phyloP scores from a whole-genome alignment of 64 coral and sea anemone genomes.

The Hydrozoanthus tunicans region DNA sequence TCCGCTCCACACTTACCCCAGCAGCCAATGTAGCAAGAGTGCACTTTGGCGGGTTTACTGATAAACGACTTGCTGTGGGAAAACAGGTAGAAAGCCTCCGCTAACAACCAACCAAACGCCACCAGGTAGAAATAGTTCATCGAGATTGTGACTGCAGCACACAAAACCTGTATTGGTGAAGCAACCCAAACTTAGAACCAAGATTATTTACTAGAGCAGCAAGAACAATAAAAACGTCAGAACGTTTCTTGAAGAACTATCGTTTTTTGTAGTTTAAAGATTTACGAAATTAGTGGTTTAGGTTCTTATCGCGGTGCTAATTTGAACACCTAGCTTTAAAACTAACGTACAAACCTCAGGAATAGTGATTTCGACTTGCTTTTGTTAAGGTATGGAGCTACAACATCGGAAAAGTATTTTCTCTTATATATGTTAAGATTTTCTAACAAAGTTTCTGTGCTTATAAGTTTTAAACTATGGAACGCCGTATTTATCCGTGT shows the following conservation, averaged over 20 bases:
- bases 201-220: neutral
- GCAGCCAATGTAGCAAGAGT: slow-evolving; percentile 30
- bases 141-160: slow-evolving; percentile 41
- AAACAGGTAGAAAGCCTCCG: slow-evolving; percentile 50
- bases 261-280: no score
- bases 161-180: slow-evolving; percentile 4
- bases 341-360: no score
- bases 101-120: slow-evolving; percentile 50
- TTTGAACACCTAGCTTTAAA: no score
- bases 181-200: neutral
- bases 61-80: slow-evolving; percentile 26
- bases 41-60: neutral
- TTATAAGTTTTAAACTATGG: no score
- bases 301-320: no score
- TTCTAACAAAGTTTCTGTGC: no score
- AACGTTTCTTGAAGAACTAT: neutral
- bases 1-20: slow-evolving; percentile 4
- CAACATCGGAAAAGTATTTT: no score
- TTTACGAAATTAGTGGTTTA: no score
- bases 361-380: no score
- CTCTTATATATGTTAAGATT: no score
- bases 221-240: neutral
- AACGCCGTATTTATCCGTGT: no score
- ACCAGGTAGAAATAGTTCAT: slow-evolving; percentile 56
- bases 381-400: no score